Evolutionary conservation across 2,113 vertebrate genomes (phyloP).

Genomic region (Periophthalmus modestus): DNA sequence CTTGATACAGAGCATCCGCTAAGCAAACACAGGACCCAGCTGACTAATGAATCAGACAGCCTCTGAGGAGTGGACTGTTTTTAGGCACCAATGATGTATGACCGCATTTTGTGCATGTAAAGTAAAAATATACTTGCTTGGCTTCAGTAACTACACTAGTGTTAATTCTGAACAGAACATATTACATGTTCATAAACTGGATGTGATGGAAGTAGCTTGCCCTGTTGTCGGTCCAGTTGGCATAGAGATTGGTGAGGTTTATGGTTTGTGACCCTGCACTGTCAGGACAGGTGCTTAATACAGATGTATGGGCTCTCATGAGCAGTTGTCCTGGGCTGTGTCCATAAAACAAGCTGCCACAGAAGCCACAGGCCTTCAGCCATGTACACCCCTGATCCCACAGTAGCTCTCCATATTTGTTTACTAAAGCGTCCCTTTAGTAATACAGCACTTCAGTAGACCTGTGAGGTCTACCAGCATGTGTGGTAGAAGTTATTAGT

Average conservation of each 20-base stretch:
- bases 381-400: slow-evolving; percentile 43
- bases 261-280: slow-evolving; percentile 34
- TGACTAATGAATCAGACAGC: slow-evolving; percentile 62
- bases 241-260: slow-evolving; percentile 49
- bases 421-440: slow-evolving; percentile 50
- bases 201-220: slow-evolving; percentile 16
- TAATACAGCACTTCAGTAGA: slow-evolving; percentile 38
- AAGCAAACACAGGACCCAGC: slow-evolving; percentile 65
- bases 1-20: slow-evolving; percentile 59
- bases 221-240: slow-evolving; percentile 35
- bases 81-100: slow-evolving; percentile 43
- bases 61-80: slow-evolving; percentile 42
- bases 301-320: slow-evolving; percentile 55
- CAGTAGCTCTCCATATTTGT: slow-evolving; percentile 61
- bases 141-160: slow-evolving; percentile 7
- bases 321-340: slow-evolving; percentile 62
- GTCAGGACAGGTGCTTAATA: slow-evolving; percentile 64
- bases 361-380: slow-evolving; percentile 64
- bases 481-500: neutral
- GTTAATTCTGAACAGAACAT: slow-evolving; percentile 11
- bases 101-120: slow-evolving; percentile 17
- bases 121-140: slow-evolving; percentile 15
- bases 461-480: slow-evolving; percentile 24
- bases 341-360: slow-evolving; percentile 57
- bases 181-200: neutral